Percentiles rank a stretch among this genome's conserved stretches.
Evolutionary conservation across 2,113 vertebrate species (phyloP).

Genomic region (Nasalis larvatus): DNA sequence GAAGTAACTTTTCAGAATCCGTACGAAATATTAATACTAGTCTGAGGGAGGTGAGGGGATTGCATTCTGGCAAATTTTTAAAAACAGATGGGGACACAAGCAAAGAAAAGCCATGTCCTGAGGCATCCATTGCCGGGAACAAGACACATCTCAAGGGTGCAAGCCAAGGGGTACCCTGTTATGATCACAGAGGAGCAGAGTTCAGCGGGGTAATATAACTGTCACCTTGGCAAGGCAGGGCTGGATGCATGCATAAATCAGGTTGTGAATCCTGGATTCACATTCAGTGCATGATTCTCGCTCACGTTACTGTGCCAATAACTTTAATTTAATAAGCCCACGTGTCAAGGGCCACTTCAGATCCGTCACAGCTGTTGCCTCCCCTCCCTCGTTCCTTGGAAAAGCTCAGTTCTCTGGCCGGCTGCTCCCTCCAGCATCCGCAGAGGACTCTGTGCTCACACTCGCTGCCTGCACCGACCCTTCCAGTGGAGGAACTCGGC

Average conservation of each 20-base stretch:
- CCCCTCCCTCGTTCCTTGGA: background rate
- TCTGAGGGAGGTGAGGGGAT: background rate
- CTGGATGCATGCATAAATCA: slow-evolving; percentile 29
- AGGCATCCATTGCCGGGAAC: background rate
- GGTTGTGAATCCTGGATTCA: slow-evolving; percentile 55
- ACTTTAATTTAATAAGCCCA: slow-evolving; percentile 67
- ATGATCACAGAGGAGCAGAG: background rate
- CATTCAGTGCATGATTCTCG: slow-evolving; percentile 5
- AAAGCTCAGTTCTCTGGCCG: background rate
- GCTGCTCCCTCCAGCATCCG: background rate
- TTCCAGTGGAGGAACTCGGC: accelerated
- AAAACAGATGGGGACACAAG: background rate
- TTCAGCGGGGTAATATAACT: background rate
- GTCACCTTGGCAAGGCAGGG: slow-evolving; percentile 20
- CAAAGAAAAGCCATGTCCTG: background rate
- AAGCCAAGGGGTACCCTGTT: background rate
- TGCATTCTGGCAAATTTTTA: background rate
- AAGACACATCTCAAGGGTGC: background rate
- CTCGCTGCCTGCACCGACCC: accelerated
- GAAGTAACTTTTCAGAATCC: background rate
- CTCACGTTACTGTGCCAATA: slow-evolving; percentile 47
- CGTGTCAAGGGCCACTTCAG: slow-evolving; percentile 62
- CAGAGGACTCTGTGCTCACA: background rate
- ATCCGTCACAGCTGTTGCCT: slow-evolving; percentile 57
- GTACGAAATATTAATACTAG: background rate